Percentiles rank a stretch among this genome's conserved stretches.
Conservation (phyloP, 2,797 vertebrate genomes). For the Brachyrhaphis roseni region DNA sequence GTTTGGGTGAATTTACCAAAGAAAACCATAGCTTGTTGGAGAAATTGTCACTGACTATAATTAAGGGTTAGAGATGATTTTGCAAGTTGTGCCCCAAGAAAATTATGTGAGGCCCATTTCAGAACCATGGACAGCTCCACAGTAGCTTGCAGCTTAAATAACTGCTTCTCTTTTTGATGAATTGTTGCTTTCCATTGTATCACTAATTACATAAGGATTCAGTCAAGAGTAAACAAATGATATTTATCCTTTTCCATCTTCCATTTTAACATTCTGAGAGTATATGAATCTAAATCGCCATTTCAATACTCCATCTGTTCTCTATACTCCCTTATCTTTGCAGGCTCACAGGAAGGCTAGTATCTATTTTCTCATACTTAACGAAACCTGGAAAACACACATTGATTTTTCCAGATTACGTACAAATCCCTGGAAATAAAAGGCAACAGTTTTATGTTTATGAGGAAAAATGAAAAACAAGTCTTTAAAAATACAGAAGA, state of each 20-base stretch:
- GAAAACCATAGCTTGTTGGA: not conserved
- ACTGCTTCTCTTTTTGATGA: not conserved
- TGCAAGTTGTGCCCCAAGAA: not conserved
- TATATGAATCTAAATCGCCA: too few species aligned
- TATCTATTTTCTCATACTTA: not conserved
- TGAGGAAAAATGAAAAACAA: not conserved
- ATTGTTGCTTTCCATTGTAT: not conserved
- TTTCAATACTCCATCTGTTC: not conserved
- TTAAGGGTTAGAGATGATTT: not conserved
- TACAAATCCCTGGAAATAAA: not conserved
- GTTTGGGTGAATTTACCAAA: not conserved
- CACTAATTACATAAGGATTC: not conserved
- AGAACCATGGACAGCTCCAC: conserved; percentile 72
- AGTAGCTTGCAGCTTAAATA: not conserved
- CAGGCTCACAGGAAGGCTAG: not conserved
- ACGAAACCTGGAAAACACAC: not conserved
- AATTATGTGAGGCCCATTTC: conserved; percentile 7
- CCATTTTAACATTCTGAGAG: not conserved
- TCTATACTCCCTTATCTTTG: not conserved
- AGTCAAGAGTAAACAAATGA: not conserved
- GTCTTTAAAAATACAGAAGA: not conserved
- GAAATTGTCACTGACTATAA: not conserved
- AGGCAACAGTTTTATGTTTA: not conserved
- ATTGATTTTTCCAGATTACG: not conserved
- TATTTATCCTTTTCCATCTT: not conserved